Evolutionary conservation across 2,113 vertebrate species (phyloP).

Genomic region (Odocoileus virginianus): DNA sequence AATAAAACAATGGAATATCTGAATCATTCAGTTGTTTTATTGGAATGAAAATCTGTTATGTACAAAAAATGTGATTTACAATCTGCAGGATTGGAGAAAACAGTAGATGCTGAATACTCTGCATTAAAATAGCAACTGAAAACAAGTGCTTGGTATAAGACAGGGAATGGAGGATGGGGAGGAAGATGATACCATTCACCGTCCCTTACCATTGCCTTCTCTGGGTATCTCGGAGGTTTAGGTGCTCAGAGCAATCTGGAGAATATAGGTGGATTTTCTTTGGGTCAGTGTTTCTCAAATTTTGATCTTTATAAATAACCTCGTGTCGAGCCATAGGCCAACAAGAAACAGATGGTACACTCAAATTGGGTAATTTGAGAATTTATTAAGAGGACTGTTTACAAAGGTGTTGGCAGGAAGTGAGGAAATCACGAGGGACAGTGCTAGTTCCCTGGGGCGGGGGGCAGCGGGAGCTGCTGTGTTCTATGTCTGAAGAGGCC

Average conservation of each 20-base stretch:
- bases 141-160: background rate
- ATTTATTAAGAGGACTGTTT: background rate
- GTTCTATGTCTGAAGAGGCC: background rate
- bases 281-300: background rate
- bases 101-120: background rate
- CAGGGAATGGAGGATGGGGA: background rate
- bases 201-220: background rate
- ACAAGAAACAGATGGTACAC: background rate
- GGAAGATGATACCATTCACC: background rate
- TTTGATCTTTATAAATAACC: background rate
- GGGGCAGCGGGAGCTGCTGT: background rate
- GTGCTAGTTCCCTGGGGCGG: background rate
- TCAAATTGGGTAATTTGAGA: background rate
- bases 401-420: background rate
- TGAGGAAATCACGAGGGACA: background rate
- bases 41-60: background rate
- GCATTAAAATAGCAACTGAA: background rate
- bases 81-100: background rate
- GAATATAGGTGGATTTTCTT: background rate
- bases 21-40: conserved; percentile 28
- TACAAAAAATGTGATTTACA: background rate
- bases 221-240: background rate
- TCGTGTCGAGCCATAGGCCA: background rate
- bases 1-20: conserved; percentile 30
- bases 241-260: background rate